Evolutionary conservation across 2,797 vertebrate genomes (phyloP).

Genomic region (Halcyon chelicuti): DNA sequence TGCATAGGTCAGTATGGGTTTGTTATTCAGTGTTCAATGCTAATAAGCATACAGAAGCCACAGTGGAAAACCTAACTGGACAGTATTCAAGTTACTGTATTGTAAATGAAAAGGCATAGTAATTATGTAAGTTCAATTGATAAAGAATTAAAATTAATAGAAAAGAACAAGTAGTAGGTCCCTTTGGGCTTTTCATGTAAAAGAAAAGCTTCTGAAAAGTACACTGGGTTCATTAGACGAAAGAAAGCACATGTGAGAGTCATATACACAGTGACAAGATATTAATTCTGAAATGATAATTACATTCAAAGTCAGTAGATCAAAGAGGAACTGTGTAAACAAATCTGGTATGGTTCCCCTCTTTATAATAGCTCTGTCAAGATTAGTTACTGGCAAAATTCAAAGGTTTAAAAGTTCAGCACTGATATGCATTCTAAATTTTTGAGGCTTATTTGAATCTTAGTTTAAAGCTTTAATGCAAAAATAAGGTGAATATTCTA

Average conservation of each 20-base stretch:
- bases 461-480: neutral
- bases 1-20: conserved; percentile 1
- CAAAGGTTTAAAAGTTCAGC: conserved; percentile 20
- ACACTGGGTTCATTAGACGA: neutral
- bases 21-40: neutral
- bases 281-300: conserved; percentile 59
- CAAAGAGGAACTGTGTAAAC: conserved; percentile 45
- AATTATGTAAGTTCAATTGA: conserved; percentile 10
- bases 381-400: conserved; percentile 41
- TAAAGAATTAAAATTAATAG: conserved; percentile 48
- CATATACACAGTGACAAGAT: conserved; percentile 1
- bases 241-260: conserved; percentile 2
- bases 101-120: neutral
- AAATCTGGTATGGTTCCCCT: conserved; percentile 30
- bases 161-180: conserved; percentile 6
- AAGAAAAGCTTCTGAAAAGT: conserved; percentile 8
- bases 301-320: conserved; percentile 58
- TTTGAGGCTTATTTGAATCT: neutral
- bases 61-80: conserved; percentile 4
- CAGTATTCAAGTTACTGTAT: neutral
- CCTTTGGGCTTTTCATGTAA: neutral
- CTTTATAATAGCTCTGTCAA: conserved; percentile 23
- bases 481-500: conserved; percentile 4
- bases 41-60: neutral
- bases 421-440: neutral